These are phyloP conservation scores for Meiosimyza platycephala DNA, from an alignment of 2,888 invertebrate genomes.

Conservation along the genomic window DNA sequence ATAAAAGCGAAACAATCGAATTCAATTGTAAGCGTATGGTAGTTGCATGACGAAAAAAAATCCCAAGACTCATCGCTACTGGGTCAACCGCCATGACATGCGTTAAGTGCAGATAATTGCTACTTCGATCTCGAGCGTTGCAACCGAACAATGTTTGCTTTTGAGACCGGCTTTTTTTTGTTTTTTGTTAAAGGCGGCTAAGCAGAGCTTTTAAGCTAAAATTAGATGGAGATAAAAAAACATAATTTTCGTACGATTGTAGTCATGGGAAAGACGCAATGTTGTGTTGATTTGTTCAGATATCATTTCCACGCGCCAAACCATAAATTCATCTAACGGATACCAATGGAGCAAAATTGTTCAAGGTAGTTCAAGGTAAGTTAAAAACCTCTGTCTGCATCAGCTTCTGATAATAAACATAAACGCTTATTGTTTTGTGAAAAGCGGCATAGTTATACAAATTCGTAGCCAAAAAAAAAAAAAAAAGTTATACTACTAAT, in stretches of 20 bases:
- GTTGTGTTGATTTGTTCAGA: constrained; percentile 11
- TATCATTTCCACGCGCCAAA: constrained; percentile 14
- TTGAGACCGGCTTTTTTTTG: neutral
- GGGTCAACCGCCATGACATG: constrained; percentile 31
- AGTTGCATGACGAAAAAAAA: constrained; percentile 2
- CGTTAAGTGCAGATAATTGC: constrained; percentile 34
- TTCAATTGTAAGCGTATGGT: constrained; percentile 19
- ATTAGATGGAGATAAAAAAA: no score
- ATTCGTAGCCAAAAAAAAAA: no score
- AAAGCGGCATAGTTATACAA: no score
- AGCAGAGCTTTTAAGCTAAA: neutral
- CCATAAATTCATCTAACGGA: constrained; percentile 1
- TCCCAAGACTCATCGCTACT: constrained; percentile 27
- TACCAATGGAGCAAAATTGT: neutral
- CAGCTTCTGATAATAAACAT: neutral
- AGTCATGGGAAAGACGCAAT: constrained; percentile 20
- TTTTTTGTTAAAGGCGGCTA: neutral
- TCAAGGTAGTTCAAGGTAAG: constrained; percentile 28
- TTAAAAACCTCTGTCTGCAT: neutral
- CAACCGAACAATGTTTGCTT: constrained; percentile 24
- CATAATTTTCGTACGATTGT: neutral
- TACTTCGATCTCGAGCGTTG: constrained; percentile 25
- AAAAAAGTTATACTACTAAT: neutral
- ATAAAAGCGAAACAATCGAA: constrained; percentile 25
- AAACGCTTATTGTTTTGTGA: no score